phyloP scores from a whole-genome alignment of 2,113 vertebrate genomes.

The Tetrao urogallus region DNA sequence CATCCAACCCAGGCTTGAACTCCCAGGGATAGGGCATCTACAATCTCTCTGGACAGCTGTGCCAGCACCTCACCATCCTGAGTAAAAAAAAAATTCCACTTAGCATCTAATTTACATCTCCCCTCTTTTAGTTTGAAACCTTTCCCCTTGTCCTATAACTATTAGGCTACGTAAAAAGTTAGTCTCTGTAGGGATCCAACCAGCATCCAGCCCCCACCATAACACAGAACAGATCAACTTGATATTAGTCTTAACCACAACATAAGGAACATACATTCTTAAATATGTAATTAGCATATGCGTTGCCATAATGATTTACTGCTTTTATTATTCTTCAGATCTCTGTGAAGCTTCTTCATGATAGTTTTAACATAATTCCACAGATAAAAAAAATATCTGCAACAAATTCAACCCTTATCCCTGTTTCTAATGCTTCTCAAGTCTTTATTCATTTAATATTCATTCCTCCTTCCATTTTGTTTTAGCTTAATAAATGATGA shows the following conservation, averaged over 20 bases:
- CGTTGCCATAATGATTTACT: background rate
- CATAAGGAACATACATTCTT: background rate
- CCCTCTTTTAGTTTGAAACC: background rate
- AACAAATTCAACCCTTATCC: slow-evolving; percentile 39
- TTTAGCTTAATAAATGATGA: slow-evolving; percentile 47
- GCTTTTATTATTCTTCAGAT: background rate
- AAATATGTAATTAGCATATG: background rate
- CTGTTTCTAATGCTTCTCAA: slow-evolving; percentile 39
- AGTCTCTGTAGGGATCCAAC: background rate
- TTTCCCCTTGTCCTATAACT: background rate
- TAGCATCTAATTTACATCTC: background rate
- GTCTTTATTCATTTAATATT: slow-evolving; percentile 28
- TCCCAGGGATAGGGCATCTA: background rate
- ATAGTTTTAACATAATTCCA: background rate
- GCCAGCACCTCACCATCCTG: background rate
- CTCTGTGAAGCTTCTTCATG: background rate
- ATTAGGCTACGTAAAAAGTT: background rate
- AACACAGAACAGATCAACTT: background rate
- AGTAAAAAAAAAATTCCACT: no score
- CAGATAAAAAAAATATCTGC: background rate
- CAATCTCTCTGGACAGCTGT: background rate
- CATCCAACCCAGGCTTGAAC: background rate
- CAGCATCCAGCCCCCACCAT: background rate
- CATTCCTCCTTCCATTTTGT: slow-evolving; percentile 40
- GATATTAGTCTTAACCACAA: background rate